Evolutionary conservation across 1,140 invertebrate genomes (phyloP), one percentile per base, ranked within the genome.

Genomic region (Scylla paramamosain): DNA sequence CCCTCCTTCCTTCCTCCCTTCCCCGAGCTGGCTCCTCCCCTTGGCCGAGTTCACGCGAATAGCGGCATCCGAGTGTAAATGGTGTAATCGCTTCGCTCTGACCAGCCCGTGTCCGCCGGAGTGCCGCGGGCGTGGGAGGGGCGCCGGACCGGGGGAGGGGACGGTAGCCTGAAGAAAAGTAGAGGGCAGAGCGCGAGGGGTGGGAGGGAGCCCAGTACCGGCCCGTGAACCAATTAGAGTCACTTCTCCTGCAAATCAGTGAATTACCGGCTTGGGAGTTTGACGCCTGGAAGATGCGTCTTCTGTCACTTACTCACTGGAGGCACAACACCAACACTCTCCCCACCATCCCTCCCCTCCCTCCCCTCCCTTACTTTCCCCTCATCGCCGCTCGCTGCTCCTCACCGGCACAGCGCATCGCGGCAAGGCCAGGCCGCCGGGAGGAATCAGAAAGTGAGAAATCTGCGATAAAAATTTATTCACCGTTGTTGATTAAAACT

Each of bases 401-500:
- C 39, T 39, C 39, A 59, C 52, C 67, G 16, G 12, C 25, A 1
- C 14, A 48, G 46, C 52, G 8, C 28, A 91, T 0, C 12, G 14
- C 45, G 10, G 45, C 6, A 46, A 14, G 3, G 46, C 45, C 20
- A 28, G 28, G 7, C 16, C 16, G 28, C 14, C 45, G 4, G 14
- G 46, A 32, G n/a, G 45, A 86, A 29, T 12, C 32, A n/a, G 10
- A 32, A 88, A 14, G 20, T 88, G 87, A 83, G 90, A 39, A 67
- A 91, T 94, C 59, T 32, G n/a, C 6, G 29, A 83, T 32, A 45
- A 83, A 94, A 94, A 90, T 83, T n/a, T 90, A 94, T 94, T 90
- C 59, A 59, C 77, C 59, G 46, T 46, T 59, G 88, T 59, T 94
- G 93, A 94, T 94, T 94, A 91, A 94, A 91, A 90, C 31, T 94